A percentile compares a stretch with the other conserved stretches of the same genome.
Conservation (phyloP, 2,113 vertebrate genomes). For the Haemorhous mexicanus region DNA sequence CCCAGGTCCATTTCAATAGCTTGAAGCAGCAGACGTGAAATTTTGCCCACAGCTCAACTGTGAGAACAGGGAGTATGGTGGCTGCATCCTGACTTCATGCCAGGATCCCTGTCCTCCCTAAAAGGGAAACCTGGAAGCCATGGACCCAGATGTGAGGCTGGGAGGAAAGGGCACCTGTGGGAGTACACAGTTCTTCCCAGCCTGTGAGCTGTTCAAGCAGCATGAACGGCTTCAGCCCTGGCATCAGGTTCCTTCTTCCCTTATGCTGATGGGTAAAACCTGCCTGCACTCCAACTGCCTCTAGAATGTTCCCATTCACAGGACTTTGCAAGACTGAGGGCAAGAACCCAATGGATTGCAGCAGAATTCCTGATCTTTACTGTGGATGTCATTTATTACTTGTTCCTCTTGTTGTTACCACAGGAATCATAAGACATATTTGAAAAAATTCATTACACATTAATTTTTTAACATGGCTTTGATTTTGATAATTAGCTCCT, state of each 20-base stretch:
- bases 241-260: neutral
- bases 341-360: neutral
- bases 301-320: neutral
- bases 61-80: neutral
- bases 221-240: accelerated
- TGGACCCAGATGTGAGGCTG: neutral
- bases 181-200: neutral
- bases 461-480: neutral
- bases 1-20: neutral
- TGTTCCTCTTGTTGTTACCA: neutral
- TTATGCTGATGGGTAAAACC: neutral
- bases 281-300: neutral
- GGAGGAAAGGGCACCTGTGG: neutral
- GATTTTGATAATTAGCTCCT: neutral
- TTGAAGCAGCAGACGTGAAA: neutral
- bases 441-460: neutral
- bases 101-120: neutral
- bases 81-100: neutral
- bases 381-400: neutral
- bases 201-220: neutral
- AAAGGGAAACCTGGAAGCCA: neutral
- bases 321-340: neutral
- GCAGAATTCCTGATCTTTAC: neutral
- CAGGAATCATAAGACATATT: neutral
- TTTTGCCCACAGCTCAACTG: neutral